Conservation (phyloP, 2,888 invertebrate genomes). For the Bibio marci region DNA sequence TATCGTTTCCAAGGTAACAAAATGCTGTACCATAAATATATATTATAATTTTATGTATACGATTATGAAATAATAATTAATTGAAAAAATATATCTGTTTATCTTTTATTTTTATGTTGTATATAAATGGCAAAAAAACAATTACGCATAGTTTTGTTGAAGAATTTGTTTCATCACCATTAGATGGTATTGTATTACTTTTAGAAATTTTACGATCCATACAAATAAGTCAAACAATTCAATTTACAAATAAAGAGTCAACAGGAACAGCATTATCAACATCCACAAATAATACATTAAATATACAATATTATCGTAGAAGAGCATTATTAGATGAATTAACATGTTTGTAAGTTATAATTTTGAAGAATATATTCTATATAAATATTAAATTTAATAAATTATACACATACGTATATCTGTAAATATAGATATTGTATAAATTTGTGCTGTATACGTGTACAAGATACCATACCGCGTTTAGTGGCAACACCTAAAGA, state of each 20-base stretch:
- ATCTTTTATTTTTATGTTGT: no score
- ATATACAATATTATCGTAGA: conserved; percentile 52
- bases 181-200: conserved; percentile 71
- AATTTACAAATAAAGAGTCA: conserved; percentile 20
- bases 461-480: conserved; percentile 60
- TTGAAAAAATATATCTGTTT: no score
- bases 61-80: no score
- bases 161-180: conserved; percentile 75
- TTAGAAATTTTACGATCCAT: conserved; percentile 73
- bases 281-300: conserved; percentile 28
- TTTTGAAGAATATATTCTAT: no score
- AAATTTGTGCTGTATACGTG: conserved; percentile 60
- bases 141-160: conserved; percentile 90
- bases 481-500: conserved; percentile 64
- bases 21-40: no score
- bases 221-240: conserved; percentile 60
- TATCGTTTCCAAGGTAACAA: conserved; percentile 75
- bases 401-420: no score
- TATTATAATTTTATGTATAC: no score
- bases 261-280: conserved; percentile 16
- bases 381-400: no score
- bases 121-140: no score
- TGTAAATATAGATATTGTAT: conserved; percentile 59
- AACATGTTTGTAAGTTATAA: conserved; percentile 51
- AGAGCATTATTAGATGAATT: conserved; percentile 71